A percentile compares a stretch with the other conserved stretches of the same genome.
These are phyloP conservation scores for Sylvia borin DNA, from an alignment of 2,797 vertebrate species.

Conservation along the genomic window DNA sequence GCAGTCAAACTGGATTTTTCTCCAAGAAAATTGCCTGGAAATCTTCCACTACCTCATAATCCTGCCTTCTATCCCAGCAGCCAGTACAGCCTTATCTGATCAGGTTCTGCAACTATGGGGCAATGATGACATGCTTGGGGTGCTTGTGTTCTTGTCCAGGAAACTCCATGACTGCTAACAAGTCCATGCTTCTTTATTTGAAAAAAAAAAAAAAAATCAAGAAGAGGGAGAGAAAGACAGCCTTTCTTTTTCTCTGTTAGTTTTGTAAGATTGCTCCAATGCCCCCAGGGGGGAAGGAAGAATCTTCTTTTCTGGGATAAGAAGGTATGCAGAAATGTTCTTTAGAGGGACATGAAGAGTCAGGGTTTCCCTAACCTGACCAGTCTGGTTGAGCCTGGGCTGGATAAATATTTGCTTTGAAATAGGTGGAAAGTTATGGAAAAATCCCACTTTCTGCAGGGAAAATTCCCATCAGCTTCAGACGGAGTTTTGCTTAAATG, in stretches of 20 bases:
- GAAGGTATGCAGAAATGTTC: neutral
- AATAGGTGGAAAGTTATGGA: neutral
- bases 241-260: neutral
- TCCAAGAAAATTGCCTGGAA: neutral
- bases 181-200: neutral
- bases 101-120: neutral
- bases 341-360: neutral
- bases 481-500: neutral
- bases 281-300: neutral
- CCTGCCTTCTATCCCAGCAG: neutral
- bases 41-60: neutral
- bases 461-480: neutral
- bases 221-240: neutral
- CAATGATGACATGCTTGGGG: neutral
- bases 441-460: neutral
- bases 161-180: neutral
- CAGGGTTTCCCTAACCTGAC: neutral
- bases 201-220: fast-evolving
- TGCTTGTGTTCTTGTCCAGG: neutral
- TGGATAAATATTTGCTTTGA: neutral
- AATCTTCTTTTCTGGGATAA: neutral
- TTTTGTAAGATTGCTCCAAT: neutral
- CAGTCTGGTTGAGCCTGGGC: neutral
- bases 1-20: fast-evolving
- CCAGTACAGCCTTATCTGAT: neutral